phyloP scores from a whole-genome alignment of 37 sponge, comb jelly and placozoan genomes.

The Bolinopsis microptera region DNA sequence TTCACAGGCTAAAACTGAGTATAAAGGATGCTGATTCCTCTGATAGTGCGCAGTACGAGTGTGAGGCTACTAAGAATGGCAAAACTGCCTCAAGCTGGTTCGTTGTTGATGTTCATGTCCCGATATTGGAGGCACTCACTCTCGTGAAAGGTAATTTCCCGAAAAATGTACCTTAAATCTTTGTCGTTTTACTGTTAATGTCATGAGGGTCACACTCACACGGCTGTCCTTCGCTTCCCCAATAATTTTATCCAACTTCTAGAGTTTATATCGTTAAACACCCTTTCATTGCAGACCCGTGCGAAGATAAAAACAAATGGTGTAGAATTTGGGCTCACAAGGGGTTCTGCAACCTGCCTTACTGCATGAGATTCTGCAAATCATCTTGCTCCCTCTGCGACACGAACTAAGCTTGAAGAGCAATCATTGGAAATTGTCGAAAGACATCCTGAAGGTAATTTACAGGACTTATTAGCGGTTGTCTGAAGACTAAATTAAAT shows the following conservation, averaged over 20 bases:
- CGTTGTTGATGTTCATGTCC: neutral
- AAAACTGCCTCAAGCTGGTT: neutral
- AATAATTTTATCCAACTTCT: no score
- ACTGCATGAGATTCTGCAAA: neutral
- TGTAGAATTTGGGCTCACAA: neutral
- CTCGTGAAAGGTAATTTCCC: neutral
- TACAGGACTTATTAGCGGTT: neutral
- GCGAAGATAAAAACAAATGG: conserved; percentile 5
- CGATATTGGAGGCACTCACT: neutral
- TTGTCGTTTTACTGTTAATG: no score
- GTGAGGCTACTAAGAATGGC: neutral
- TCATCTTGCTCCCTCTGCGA: neutral
- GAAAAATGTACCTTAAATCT: no score
- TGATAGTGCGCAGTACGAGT: neutral
- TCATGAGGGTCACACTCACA: no score
- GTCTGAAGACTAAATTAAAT: no score
- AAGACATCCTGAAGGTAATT: neutral
- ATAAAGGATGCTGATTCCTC: neutral
- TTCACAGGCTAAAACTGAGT: neutral
- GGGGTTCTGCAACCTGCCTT: neutral
- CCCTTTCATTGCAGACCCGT: no score
- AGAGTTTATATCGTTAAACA: no score
- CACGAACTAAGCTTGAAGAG: neutral
- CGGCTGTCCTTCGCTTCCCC: no score
- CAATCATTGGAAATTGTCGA: neutral